Conservation (phyloP, 2,888 invertebrate genomes). For the Norana najaformis region DNA sequence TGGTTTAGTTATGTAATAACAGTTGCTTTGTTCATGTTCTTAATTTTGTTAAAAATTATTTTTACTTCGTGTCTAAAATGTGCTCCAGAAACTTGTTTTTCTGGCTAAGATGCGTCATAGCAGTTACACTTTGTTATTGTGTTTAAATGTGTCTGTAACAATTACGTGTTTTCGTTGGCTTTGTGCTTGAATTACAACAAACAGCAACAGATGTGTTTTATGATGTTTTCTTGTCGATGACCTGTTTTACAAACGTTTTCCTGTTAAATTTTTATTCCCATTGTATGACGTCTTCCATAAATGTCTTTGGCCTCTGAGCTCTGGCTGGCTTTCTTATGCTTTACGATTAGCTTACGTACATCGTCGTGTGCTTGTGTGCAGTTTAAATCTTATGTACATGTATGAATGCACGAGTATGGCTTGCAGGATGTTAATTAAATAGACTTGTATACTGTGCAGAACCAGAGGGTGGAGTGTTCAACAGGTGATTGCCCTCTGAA, state of each 20-base stretch:
- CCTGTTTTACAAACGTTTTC: background rate
- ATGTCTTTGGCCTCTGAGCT: background rate
- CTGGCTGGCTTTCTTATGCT: background rate
- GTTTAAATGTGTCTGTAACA: background rate
- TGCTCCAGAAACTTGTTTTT: background rate
- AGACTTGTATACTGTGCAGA: background rate
- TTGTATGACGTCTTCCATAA: background rate
- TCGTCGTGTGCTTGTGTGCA: background rate
- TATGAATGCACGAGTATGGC: background rate
- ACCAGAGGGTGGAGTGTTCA: background rate
- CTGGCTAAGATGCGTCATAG: background rate
- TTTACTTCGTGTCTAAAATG: background rate
- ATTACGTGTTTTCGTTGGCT: background rate
- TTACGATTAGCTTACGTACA: background rate
- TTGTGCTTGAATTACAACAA: background rate
- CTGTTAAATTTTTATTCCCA: conserved; percentile 14
- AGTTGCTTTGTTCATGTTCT: too few species aligned
- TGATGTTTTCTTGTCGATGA: background rate
- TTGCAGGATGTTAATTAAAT: conserved; percentile 4
- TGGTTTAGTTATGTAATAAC: too few species aligned
- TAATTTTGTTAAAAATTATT: too few species aligned
- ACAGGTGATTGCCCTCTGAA: background rate
- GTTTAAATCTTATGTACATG: background rate
- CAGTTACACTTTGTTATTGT: background rate
- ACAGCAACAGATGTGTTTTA: background rate